phyloP scores from a whole-genome alignment of 1,140 invertebrate genomes.

The Orchesella cincta region DNA sequence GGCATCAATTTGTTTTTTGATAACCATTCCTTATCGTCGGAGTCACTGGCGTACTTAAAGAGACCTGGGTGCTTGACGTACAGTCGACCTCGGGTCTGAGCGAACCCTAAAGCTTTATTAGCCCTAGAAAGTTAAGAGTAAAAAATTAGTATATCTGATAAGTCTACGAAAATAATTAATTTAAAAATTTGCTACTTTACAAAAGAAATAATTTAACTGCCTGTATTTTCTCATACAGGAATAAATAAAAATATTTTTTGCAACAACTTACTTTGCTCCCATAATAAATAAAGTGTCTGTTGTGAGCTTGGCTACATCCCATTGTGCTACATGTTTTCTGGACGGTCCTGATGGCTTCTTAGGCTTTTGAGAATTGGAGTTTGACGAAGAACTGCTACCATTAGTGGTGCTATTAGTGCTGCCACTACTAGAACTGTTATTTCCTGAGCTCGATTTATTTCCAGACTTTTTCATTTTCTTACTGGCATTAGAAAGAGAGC shows the following conservation, averaged over 20 bases:
- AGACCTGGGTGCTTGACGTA: conserved; percentile 77
- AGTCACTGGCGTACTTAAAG: conserved; percentile 75
- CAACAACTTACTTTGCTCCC: conserved; percentile 66
- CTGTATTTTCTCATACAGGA: background rate
- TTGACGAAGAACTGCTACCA: conserved; percentile 41
- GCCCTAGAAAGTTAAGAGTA: conserved; percentile 55
- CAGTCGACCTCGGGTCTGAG: conserved; percentile 71
- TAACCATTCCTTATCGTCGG: conserved; percentile 80
- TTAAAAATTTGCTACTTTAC: background rate
- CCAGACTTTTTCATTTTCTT: conserved; percentile 51
- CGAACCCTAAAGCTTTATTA: conserved; percentile 74
- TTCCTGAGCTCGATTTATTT: conserved; percentile 32
- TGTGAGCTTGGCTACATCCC: conserved; percentile 71
- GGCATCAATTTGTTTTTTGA: conserved; percentile 73
- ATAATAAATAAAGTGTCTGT: conserved; percentile 75
- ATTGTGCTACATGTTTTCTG: conserved; percentile 64
- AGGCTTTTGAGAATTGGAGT: conserved; percentile 42
- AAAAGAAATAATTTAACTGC: background rate
- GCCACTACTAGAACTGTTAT: conserved; percentile 24
- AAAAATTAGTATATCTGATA: background rate
- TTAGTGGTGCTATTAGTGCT: conserved; percentile 31
- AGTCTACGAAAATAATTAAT: no score
- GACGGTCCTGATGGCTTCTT: conserved; percentile 54
- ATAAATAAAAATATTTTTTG: conserved; percentile 8
- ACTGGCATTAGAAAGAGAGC: conserved; percentile 51